Conservation (phyloP, 2,888 invertebrate species). For the Drosophila lutescens region DNA sequence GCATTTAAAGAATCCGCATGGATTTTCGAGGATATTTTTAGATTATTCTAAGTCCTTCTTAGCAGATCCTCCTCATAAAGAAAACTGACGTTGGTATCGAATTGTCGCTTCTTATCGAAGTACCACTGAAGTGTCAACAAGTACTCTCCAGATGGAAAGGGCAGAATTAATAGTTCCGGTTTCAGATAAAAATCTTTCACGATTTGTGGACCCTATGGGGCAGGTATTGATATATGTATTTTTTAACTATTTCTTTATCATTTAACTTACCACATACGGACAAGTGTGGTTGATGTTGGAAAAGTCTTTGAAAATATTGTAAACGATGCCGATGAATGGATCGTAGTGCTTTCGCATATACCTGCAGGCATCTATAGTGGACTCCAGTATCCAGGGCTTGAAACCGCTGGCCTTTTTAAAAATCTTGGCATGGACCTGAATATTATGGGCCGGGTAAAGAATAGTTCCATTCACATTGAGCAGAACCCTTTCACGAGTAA, state of each 20-base stretch:
- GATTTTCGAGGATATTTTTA: not conserved
- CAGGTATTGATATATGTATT: not conserved
- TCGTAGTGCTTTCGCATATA: constrained; percentile 8
- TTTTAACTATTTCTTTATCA: not conserved
- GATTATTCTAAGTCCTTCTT: not conserved
- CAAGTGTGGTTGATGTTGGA: constrained; percentile 36
- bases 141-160: constrained; percentile 42
- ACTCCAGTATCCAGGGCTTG: constrained; percentile 16
- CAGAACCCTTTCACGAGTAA: constrained; percentile 19
- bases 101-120: constrained; percentile 9
- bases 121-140: constrained; percentile 20
- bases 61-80: constrained; percentile 20
- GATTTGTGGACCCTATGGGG: not conserved
- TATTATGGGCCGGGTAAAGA: constrained; percentile 1
- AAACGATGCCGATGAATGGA: not conserved
- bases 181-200: constrained; percentile 21
- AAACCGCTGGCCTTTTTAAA: constrained; percentile 24
- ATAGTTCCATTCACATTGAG: constrained; percentile 15
- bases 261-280: constrained; percentile 32
- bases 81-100: constrained; percentile 24
- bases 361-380: constrained; percentile 6
- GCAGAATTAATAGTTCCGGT: constrained; percentile 14
- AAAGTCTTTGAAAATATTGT: constrained; percentile 1
- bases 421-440: not conserved
- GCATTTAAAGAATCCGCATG: not conserved